Base-by-base conservation (phyloP, 2,113 vertebrate genomes). In the Marmota monax region DNA sequence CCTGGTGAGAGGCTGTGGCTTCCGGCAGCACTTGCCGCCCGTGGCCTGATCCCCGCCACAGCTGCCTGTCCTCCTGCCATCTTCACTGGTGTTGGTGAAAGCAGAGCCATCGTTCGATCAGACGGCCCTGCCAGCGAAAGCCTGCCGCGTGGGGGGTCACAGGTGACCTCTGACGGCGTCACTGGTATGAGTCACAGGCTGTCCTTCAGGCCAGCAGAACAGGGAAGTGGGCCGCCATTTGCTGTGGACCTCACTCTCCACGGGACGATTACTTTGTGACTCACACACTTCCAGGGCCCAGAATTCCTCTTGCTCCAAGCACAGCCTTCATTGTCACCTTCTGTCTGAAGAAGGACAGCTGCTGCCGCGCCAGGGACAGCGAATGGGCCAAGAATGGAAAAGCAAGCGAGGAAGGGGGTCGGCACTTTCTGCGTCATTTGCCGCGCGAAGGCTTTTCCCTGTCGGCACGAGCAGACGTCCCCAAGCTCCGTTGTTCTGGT, bases 171-270 rank as follows among this genome's bases (percentile, higher is more conserved):
- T 51, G 91, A 80, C 72, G 90, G 93, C 84, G 32, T 72, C 27
- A 0, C 70, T 88, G 39, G 48, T 51, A 12, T 11, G 79, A 16
- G 73, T 97, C 97, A 98, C 51, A 10, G 53, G 0, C 0, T 45
- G 13, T 20, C 88, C 90, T 84, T 95, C 73, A 56, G 48, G 20
- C 22, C 79, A 20, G 69, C 4, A 67, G 92, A 95, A 95, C 13
- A 61, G 85, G 67, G 76, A 77, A 92, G 96, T 69, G 90, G 85
- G 73, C 63, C 53, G 37, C 84, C 73, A 97, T 96, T 96, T 97
- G 76, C 80, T 88, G 37, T 73, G 87, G 27, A 37, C n/a, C 45
- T 23, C 20, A 29, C 53, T 42, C 53, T 95, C 61, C 65, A 22
- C n/a, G 87, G 74, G 77, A 84, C 86, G 95, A 96, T 70, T 90